Evolutionary conservation across 2,888 invertebrate genomes (phyloP).

Genomic region (Napeogenes inachia): DNA sequence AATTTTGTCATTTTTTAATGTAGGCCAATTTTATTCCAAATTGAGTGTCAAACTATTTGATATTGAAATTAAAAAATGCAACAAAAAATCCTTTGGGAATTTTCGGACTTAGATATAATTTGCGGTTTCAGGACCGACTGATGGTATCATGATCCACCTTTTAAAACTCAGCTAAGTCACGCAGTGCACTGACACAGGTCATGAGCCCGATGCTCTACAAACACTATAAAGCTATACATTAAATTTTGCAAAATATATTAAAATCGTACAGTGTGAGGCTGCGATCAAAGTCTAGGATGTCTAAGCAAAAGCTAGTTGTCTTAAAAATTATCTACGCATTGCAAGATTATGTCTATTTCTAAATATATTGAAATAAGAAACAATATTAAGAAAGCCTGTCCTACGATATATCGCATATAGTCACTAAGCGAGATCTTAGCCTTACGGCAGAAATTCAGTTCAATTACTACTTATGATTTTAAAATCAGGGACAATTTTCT

Average conservation of each 20-base stretch:
- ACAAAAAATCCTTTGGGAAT: too few relatives aligned
- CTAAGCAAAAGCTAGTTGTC: slow-evolving; percentile 1
- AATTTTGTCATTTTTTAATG: too few relatives aligned
- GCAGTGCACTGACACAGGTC: slow-evolving; percentile 51
- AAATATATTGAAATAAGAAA: background rate
- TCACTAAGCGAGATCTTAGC: slow-evolving; percentile 1
- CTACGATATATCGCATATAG: background rate
- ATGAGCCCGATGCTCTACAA: slow-evolving; percentile 15
- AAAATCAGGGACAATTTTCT: too few relatives aligned
- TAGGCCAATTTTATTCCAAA: too few relatives aligned
- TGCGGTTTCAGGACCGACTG: too few relatives aligned
- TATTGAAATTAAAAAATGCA: too few relatives aligned
- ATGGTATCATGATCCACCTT: too few relatives aligned
- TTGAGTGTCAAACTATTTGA: too few relatives aligned
- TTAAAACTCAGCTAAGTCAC: slow-evolving; percentile 22
- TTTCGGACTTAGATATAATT: too few relatives aligned
- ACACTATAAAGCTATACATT: slow-evolving; percentile 20
- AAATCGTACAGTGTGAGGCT: slow-evolving; percentile 19
- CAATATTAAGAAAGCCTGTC: background rate
- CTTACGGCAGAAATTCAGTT: background rate
- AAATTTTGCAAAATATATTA: slow-evolving; percentile 13
- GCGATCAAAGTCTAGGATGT: background rate
- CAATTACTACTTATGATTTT: too few relatives aligned
- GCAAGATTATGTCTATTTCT: background rate
- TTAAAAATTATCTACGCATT: background rate